Base-by-base conservation (phyloP, 2,113 vertebrate genomes). In the Pollachius pollachius region DNA sequence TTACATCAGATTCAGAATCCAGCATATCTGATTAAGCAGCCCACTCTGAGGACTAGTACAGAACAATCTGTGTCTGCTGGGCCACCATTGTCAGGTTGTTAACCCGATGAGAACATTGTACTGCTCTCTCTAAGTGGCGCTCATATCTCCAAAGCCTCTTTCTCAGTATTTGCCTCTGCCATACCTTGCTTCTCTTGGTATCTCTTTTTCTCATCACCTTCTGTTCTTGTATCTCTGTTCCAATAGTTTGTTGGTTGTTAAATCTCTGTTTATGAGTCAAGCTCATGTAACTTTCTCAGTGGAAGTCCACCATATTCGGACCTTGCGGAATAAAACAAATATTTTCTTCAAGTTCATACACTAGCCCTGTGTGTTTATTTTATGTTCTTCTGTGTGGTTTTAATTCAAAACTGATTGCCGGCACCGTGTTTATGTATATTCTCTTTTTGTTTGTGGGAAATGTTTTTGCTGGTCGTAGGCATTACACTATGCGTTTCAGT, bases 241-340 rank as follows among this genome's bases (percentile, higher is more conserved):
- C 87, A 85, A 81, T 84, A 80, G 89, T 90, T 88, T 87, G 86
- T 89, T 80, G 87, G 87, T 89, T 90, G 89, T 85, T 85, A 78
- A 84, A 70, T 82, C 71, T 87, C 89, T 90, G 85, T 87, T 82
- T 78, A 77, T 85, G 85, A 86, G 79, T 84, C 82, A 68, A 89
- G 84, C 81, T 88, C 71, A 73, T 84, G 76, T 89, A 83, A 81
- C 81, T 85, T 82, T 83, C 77, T 89, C 83, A 88, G 83, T 86
- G 83, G 85, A 89, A 82, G 75, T 87, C 83, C 85, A 87, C 85
- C 73, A 83, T 78, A 81, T 85, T 86, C 79, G 72, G 81, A 88
- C 85, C 79, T 85, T 79, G 83, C 84, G 87, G 82, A 92, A 91
- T 90, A 91, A 91, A 92, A 82, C 90, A 78, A 89, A 87, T 90